These are phyloP conservation scores for Oncorhynchus mykiss DNA, from an alignment of 2,113 vertebrate genomes.

Conservation along the genomic window DNA sequence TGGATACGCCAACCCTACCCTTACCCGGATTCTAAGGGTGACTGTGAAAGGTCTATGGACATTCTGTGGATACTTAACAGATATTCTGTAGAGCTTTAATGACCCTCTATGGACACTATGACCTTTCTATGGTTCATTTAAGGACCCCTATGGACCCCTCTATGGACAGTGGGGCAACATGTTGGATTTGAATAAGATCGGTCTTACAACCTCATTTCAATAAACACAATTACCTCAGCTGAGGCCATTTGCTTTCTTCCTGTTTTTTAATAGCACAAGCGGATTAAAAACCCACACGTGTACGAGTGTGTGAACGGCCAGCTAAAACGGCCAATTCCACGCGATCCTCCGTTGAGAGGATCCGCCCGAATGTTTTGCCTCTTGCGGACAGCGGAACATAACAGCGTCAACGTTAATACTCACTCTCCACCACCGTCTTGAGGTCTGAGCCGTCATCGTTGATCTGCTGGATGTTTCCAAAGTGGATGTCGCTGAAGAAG, in stretches of 20 bases:
- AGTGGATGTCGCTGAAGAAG: conserved; percentile 98
- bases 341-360: neutral
- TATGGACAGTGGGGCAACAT: neutral
- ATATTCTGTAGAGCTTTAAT: neutral
- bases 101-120: neutral
- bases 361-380: neutral
- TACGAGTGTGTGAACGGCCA: neutral
- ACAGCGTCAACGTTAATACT: conserved; percentile 55
- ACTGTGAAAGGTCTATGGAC: neutral
- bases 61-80: neutral
- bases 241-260: neutral
- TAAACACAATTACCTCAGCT: conserved; percentile 15
- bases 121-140: too few relatives aligned
- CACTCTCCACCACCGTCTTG: conserved; percentile 93
- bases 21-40: too few relatives aligned
- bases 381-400: neutral
- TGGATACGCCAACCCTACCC: conserved; percentile 41
- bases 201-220: conserved; percentile 18
- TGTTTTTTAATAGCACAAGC: neutral
- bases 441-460: conserved; percentile 86
- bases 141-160: too few relatives aligned
- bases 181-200: neutral
- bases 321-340: neutral
- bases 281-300: neutral
- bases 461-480: conserved; percentile 98